Conservation (phyloP, 2,888 invertebrate species). For the Ophioninae sp. region DNA sequence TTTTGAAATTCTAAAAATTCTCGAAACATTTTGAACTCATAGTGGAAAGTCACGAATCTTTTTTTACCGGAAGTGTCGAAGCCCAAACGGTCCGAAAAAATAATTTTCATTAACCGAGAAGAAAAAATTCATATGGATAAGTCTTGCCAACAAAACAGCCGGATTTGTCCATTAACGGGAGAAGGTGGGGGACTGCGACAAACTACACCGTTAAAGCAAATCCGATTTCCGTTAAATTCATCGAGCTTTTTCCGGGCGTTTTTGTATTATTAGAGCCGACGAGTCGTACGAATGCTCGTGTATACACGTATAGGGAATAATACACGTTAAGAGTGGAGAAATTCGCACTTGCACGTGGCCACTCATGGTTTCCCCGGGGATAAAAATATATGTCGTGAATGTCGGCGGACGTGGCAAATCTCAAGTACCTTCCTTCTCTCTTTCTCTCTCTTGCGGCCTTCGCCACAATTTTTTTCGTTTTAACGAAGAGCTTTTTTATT, state of each 20-base stretch:
- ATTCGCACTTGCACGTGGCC: slow-evolving; percentile 24
- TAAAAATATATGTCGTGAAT: slow-evolving; percentile 53
- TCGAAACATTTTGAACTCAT: not conserved
- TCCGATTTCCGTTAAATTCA: slow-evolving; percentile 59
- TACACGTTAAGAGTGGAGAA: slow-evolving; percentile 3
- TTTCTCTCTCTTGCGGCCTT: slow-evolving; percentile 20
- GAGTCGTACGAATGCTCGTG: slow-evolving; percentile 18
- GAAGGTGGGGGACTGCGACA: slow-evolving; percentile 21
- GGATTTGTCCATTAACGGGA: slow-evolving; percentile 28
- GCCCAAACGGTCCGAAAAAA: not conserved
- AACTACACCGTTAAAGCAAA: slow-evolving; percentile 52
- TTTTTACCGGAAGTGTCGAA: not conserved
- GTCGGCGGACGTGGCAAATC: slow-evolving; percentile 35
- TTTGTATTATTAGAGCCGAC: slow-evolving; percentile 36
- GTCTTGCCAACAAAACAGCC: not conserved
- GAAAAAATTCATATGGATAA: not conserved
- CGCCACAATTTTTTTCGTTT: slow-evolving; percentile 39
- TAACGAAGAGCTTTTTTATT: slow-evolving; percentile 15
- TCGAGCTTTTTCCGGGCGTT: slow-evolving; percentile 42
- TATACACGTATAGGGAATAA: slow-evolving; percentile 16
- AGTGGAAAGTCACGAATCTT: not conserved
- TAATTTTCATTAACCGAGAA: not conserved
- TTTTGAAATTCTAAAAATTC: not conserved
- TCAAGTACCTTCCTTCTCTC: slow-evolving; percentile 23
- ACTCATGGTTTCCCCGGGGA: slow-evolving; percentile 48